Evolutionary conservation across 2,888 invertebrate genomes (phyloP).

Genomic region (Coecobrya sp.): DNA sequence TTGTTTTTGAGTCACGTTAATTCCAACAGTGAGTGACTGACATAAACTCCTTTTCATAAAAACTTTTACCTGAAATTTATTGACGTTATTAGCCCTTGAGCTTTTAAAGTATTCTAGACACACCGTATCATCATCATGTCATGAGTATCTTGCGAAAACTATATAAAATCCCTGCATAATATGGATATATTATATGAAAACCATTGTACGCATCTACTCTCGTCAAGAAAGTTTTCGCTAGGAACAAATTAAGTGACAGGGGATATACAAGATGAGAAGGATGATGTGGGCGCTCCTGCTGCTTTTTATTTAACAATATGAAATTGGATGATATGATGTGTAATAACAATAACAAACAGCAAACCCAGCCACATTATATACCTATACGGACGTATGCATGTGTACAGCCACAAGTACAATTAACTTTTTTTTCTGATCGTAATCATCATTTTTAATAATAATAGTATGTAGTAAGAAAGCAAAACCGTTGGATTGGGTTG

Average conservation of each 20-base stretch:
- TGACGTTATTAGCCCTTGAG: slow-evolving; percentile 71
- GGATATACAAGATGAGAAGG: slow-evolving; percentile 5
- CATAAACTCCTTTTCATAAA: slow-evolving; percentile 11
- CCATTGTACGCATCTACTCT: too few species aligned
- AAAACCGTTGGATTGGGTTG: not conserved
- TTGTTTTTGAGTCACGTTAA: slow-evolving; percentile 48
- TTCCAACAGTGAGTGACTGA: slow-evolving; percentile 48
- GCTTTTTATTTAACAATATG: slow-evolving; percentile 55
- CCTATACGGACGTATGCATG: too few species aligned
- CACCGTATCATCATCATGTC: slow-evolving; percentile 74
- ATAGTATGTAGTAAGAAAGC: not conserved
- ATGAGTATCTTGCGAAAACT: slow-evolving; percentile 7
- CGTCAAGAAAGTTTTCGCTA: slow-evolving; percentile 36
- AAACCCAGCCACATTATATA: too few species aligned
- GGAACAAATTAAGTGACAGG: slow-evolving; percentile 42
- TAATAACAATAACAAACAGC: slow-evolving; percentile 45
- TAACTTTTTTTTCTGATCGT: not conserved
- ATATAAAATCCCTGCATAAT: slow-evolving; percentile 1
- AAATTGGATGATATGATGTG: slow-evolving; percentile 59
- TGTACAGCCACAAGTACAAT: slow-evolving; percentile 8
- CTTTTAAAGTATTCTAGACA: slow-evolving; percentile 66
- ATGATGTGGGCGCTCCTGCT: slow-evolving; percentile 76
- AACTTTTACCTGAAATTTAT: slow-evolving; percentile 44
- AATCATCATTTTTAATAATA: not conserved
- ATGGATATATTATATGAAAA: too few species aligned